Conservation (phyloP, 2,113 vertebrate species). For the Trinectes maculatus region DNA sequence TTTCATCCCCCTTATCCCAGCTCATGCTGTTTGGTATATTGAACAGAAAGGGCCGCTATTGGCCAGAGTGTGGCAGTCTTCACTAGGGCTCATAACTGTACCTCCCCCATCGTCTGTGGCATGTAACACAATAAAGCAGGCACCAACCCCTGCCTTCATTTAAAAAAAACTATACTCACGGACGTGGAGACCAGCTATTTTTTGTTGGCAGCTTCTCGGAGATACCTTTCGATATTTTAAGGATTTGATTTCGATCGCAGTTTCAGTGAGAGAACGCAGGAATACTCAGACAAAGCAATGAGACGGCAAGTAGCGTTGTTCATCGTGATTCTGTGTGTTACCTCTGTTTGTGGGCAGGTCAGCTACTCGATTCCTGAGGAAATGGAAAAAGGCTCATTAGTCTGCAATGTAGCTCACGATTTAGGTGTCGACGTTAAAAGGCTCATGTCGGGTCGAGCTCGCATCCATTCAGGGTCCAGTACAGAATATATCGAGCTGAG, state of each 20-base stretch:
- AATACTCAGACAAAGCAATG: conserved; percentile 21
- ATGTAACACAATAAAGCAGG: conserved; percentile 44
- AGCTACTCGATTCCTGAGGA: conserved; percentile 66
- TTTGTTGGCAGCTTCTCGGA: background rate
- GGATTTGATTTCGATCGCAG: conserved; percentile 23
- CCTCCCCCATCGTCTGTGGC: conserved; percentile 41
- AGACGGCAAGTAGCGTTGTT: conserved; percentile 63
- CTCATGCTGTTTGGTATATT: conserved; percentile 24
- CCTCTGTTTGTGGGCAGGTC: conserved; percentile 41
- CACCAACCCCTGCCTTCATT: background rate
- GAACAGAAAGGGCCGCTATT: conserved; percentile 59
- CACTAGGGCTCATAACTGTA: conserved; percentile 19
- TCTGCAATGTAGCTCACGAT: conserved; percentile 78
- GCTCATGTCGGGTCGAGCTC: conserved; percentile 64
- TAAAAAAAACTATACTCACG: background rate
- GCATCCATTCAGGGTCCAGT: conserved; percentile 77
- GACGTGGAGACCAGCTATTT: background rate
- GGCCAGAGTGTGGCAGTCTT: conserved; percentile 62
- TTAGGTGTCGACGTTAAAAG: conserved; percentile 74
- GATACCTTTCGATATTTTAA: background rate
- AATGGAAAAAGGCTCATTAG: conserved; percentile 76
- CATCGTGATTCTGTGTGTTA: conserved; percentile 19
- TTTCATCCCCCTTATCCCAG: rapidly evolving
- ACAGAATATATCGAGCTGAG: conserved; percentile 72
- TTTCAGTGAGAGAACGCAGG: background rate